Base-by-base conservation (phyloP, 35 echinoderm and acorn worm species). In the Lytechinus variegatus region DNA sequence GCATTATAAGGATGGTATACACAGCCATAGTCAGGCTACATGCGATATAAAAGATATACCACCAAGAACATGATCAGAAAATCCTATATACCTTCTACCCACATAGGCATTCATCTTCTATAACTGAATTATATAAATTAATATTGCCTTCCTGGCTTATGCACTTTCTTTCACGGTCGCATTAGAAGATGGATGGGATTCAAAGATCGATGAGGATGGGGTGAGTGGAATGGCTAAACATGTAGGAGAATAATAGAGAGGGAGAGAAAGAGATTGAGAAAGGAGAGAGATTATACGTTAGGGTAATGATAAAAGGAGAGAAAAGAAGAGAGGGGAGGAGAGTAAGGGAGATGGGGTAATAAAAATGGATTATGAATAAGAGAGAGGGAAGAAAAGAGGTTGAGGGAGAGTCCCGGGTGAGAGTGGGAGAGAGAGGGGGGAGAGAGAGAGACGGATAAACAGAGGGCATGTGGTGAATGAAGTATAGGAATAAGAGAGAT, bases 81-180 rank as follows among this genome's bases (percentile, higher is more conserved):
- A 79, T 79, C 16, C 19, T 79, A 79, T 79, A 79, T 79, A 79
- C 66, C 66, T n/a, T n/a, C 66, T 24, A 79, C 66, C 24, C 27
- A 54, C 52, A 57, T 11, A 27, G n/a, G 92, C 92, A 93, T 93
- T 93, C 92, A 93, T 93, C 92, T 56, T 19, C 53, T 93, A 93
- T 93, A 93, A 93, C 92, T 57, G 55, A 93, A 93, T 93, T 93
- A 93, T 93, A 93, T 93, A 93, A 93, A 93, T 93, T 93, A 93
- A 93, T 93, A 93, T 93, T 57, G 92, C 92, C 92, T 93, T 54
- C 53, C 92, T 54, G 92, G 92, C 92, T 93, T 93, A 93, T 93
- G 92, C 54, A 93, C 92, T 93, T 93, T 93, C 53, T 93, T 54
- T 57, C 92, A 27, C 54, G 28, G 52, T 54, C 27, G 53, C 53